Conservation (phyloP, 2,797 vertebrate species). For the Cuniculus paca region DNA sequence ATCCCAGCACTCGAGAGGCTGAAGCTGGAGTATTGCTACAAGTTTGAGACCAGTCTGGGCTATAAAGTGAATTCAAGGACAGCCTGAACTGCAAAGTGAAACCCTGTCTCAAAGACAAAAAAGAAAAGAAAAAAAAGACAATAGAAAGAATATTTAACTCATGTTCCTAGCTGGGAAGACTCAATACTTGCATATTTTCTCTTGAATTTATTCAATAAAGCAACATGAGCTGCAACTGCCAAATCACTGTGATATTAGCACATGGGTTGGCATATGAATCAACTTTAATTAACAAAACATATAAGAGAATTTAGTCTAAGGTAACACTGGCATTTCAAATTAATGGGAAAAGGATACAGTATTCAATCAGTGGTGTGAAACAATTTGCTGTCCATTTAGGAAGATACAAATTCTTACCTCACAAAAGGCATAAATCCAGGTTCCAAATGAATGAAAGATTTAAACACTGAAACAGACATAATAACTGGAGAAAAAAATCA, state of each 20-base stretch:
- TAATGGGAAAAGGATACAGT: background rate
- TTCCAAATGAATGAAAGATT: background rate
- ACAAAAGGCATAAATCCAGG: constrained; percentile 20
- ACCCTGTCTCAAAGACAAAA: background rate
- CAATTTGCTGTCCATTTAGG: background rate
- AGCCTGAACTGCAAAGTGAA: background rate
- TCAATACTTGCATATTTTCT: constrained; percentile 18
- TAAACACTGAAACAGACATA: constrained; percentile 43
- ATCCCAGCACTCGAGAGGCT: background rate
- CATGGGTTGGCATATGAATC: background rate
- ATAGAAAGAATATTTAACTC: background rate
- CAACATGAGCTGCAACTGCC: background rate
- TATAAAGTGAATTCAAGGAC: background rate
- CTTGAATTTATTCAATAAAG: constrained; percentile 34
- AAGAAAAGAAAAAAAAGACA: background rate
- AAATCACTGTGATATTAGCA: constrained; percentile 49
- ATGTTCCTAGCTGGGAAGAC: background rate
- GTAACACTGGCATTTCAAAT: constrained; percentile 27
- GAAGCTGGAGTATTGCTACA: background rate
- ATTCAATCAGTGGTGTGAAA: background rate
- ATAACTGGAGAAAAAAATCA: constrained; percentile 39
- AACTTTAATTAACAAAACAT: constrained; percentile 6
- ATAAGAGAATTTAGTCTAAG: background rate
- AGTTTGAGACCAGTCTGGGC: background rate
- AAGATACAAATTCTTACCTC: constrained; percentile 44